A percentile compares a stretch with the other conserved stretches of the same genome.
These are phyloP conservation scores for Epicampocera succincta DNA, from an alignment of 2,888 invertebrate genomes.

Conservation along the genomic window DNA sequence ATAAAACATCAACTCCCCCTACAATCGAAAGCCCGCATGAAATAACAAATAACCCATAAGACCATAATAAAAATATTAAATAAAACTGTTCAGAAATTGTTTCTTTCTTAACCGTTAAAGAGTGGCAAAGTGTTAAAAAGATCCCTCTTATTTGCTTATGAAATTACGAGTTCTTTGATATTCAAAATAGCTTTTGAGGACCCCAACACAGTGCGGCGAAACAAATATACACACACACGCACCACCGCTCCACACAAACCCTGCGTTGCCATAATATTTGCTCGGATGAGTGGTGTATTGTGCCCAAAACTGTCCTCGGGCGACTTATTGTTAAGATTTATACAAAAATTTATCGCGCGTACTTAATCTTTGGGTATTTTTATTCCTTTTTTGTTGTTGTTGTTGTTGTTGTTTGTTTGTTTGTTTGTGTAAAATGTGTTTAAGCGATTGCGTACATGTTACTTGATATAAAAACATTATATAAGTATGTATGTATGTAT, in stretches of 20 bases:
- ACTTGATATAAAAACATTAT: slow-evolving; percentile 23
- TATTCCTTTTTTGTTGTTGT: slow-evolving; percentile 37
- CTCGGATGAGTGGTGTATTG: slow-evolving; percentile 65
- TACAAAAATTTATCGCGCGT: slow-evolving; percentile 77
- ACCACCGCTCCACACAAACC: not conserved
- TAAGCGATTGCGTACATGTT: slow-evolving; percentile 62
- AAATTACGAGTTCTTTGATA: slow-evolving; percentile 64
- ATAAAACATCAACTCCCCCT: slow-evolving; percentile 63
- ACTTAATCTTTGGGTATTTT: slow-evolving; percentile 75
- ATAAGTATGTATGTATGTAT: slow-evolving; percentile 13
- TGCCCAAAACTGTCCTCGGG: slow-evolving; percentile 75
- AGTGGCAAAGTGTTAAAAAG: slow-evolving; percentile 68
- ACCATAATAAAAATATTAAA: slow-evolving; percentile 62
- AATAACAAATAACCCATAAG: slow-evolving; percentile 47
- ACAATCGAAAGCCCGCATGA: slow-evolving; percentile 19
- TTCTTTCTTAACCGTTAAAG: slow-evolving; percentile 53
- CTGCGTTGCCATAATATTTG: slow-evolving; percentile 63
- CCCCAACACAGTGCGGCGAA: slow-evolving; percentile 1
- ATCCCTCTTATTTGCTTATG: slow-evolving; percentile 69
- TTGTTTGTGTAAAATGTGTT: slow-evolving; percentile 48
- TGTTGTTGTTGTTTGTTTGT: too few species aligned
- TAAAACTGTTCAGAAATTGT: slow-evolving; percentile 50
- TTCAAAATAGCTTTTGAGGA: slow-evolving; percentile 63
- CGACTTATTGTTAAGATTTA: slow-evolving; percentile 79
- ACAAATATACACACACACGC: slow-evolving; percentile 7